Conservation (phyloP, 2,888 invertebrate species). For the Cephus rjabovi region DNA sequence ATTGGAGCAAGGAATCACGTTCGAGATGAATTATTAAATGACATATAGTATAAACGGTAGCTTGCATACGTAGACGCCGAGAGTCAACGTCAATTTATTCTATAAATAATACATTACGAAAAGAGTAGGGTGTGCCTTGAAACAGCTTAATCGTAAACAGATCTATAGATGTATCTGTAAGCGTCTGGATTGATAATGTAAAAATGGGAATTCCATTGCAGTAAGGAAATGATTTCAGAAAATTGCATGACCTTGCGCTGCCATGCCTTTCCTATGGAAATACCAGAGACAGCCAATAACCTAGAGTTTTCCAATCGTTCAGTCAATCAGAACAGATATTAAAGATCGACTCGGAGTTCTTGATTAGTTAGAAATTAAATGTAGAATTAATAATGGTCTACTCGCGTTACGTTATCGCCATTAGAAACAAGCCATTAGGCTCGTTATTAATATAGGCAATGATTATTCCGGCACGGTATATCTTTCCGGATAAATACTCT, state of each 20-base stretch:
- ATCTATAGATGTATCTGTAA: neutral
- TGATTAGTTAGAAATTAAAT: neutral
- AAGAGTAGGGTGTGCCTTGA: conserved; percentile 13
- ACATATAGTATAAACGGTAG: neutral
- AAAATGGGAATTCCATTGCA: conserved; percentile 31
- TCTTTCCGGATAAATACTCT: neutral
- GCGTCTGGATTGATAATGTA: conserved; percentile 12
- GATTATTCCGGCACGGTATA: neutral
- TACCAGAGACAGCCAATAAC: neutral
- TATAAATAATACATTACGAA: neutral
- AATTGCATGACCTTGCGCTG: conserved; percentile 29
- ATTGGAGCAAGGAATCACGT: neutral
- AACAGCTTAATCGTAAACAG: neutral
- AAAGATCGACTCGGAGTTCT: neutral
- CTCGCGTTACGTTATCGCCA: neutral
- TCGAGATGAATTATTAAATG: neutral
- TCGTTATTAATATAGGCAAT: neutral
- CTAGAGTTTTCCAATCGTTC: neutral
- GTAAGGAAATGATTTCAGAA: conserved; percentile 19
- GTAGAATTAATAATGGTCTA: neutral
- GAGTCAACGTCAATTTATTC: neutral
- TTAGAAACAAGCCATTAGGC: neutral
- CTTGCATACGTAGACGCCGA: neutral
- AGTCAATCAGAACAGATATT: neutral
- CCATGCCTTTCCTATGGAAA: neutral